Base-by-base conservation (phyloP, 92 coral and sea anemone genomes). In the Virgularia gustaviana region DNA sequence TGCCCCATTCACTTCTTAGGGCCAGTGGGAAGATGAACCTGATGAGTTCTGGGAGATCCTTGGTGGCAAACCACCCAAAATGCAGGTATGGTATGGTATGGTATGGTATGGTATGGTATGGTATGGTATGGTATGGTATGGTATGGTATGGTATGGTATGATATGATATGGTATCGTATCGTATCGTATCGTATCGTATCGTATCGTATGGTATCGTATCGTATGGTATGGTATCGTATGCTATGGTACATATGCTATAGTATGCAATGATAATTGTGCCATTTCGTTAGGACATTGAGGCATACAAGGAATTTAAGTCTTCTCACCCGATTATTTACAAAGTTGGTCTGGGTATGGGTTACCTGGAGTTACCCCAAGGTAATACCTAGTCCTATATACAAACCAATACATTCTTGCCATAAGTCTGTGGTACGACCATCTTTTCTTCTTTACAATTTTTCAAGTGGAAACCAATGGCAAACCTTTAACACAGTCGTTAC, bases 351-450 rank as follows among this genome's bases (percentile, higher is more conserved):
- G 99, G 99, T 0, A 84, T 94, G 30, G 99, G 99, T 16, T 94
- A 94, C 63, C 82, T 94, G 22, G 99, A 94, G 70, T 71, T 94
- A 9, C 99, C 99, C 6, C 99, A 94, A 87, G 99, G 99, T 94
- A 79, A 0, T 9, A 3, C 12, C 19, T 47, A 15, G 4, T 47
- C 3, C 7, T 39, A 15, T 7, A 15, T 15, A 15, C 8, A 7
- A 39, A 39, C 15, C 45, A 7, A 7, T 39, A 15, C 7, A 15
- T 7, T 7, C 15, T 39, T 7, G 45, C 15, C 15, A 39, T 7
- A 39, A 8, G 45, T 39, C 15, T 39, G 45, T 39, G 7, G 7
- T 39, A 10, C 1, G 8, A 18, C 36, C 12, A 25, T 36, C n/a
- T 6, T 67, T 20, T 45, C 47, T 19, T 71, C 36, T 2, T 71